Evolutionary conservation across 2,113 vertebrate species (phyloP), one percentile per base, ranked within the genome.

Genomic region (Pelusios castaneus): DNA sequence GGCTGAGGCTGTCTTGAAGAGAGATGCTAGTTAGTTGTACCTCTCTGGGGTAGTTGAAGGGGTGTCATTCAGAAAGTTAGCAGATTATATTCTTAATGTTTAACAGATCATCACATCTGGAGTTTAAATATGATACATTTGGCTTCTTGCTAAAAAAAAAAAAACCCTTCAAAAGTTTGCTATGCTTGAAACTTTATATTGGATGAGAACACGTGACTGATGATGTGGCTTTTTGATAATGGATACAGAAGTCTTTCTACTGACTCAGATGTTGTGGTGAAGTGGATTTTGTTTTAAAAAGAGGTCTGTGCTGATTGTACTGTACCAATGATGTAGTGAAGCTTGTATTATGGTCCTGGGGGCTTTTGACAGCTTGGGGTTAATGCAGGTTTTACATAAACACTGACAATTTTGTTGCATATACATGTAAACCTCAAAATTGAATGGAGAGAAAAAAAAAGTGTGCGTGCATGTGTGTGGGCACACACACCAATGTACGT

Each of bases 51-150:
- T 2, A 4, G n/a, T 75, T 84, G 83, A 93, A 91, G 43, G 31
- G 54, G 87, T 92, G 52, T 38, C 5, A 1, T 75, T 89, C 77
- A 94, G 80, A 86, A 90, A 95, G 55, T 84, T 93, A 89, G 87
- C 67, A 88, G 41, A n/a, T 80, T 43, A 1, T 5, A 43, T 56
- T 1, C 0, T 70, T 90, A 27, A 11, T 51, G 49, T 94, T 77
- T 43, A 89, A 55, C 58, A 77, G 34, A 85, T 88, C 81, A 54
- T 95, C 45, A 63, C 45, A 27, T 89, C 52, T 90, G 82, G 16
- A 38, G 41, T 85, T 87, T 77, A 76, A 77, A 51, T 81, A 47
- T 3, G 41, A 86, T 90, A 56, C 27, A 47, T 60, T 25, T 86
- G 86, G 83, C 60, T 88, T 94, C 41, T 55, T 55, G 47, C 67